phyloP scores from a whole-genome alignment of 1,140 invertebrate species.

The Mercenaria mercenaria region DNA sequence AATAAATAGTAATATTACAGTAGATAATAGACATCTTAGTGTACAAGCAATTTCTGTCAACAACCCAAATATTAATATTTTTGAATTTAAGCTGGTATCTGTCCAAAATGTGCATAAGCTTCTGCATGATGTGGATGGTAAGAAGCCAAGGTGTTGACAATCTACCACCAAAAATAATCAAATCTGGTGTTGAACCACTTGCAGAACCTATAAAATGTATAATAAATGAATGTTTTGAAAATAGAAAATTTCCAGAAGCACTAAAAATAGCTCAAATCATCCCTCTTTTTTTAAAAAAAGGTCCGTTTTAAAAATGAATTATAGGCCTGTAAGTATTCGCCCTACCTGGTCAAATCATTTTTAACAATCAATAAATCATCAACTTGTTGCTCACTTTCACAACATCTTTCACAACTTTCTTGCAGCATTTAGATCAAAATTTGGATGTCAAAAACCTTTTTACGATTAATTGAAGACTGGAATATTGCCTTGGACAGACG shows the following conservation, averaged over 20 bases:
- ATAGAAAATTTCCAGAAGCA: too few relatives aligned
- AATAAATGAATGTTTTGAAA: neutral
- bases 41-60: too few relatives aligned
- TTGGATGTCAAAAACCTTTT: slow-evolving; percentile 24
- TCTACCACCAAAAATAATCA: neutral
- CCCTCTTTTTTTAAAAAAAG: neutral
- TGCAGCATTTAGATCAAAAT: too few relatives aligned
- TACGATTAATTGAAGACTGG: slow-evolving; percentile 49
- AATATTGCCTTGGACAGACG: slow-evolving; percentile 7
- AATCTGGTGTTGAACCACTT: neutral
- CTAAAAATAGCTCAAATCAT: neutral
- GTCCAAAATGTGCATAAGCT: neutral
- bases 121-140: too few relatives aligned
- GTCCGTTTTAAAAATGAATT: neutral
- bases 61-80: too few relatives aligned
- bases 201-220: too few relatives aligned
- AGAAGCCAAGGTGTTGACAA: neutral
- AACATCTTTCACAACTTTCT: slow-evolving; percentile 23
- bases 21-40: neutral
- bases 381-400: neutral
- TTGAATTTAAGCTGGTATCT: neutral
- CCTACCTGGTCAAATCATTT: too few relatives aligned
- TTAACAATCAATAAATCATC: slow-evolving; percentile 15
- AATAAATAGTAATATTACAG: neutral
- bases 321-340: neutral